Conservation (phyloP, 1,140 invertebrate genomes). For the Cherax destructor region DNA sequence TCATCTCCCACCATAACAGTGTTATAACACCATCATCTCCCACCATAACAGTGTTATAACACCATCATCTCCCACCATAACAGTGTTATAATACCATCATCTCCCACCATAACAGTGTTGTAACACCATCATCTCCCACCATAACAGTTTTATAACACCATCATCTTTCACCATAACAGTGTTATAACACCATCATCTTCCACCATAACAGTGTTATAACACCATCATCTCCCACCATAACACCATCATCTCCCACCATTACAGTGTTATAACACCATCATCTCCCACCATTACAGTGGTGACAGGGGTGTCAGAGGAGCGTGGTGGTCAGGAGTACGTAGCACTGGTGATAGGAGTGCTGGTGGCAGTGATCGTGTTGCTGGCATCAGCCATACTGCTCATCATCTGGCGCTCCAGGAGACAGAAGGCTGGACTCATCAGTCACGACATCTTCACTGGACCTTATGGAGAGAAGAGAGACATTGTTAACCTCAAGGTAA, state of each 20-base stretch:
- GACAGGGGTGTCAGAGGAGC: conserved; percentile 72
- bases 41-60: no score
- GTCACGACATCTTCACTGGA: conserved; percentile 69
- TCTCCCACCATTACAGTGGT: conserved; percentile 68
- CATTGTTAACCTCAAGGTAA: conserved; percentile 71
- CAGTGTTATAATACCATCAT: no score
- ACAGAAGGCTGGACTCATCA: conserved; percentile 78
- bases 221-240: no score
- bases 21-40: no score
- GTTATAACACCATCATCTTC: no score
- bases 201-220: no score
- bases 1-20: no score
- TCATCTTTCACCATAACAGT: background rate
- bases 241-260: background rate
- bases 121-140: no score
- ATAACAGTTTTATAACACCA: no score
- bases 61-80: no score
- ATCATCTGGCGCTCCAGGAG: conserved; percentile 86
- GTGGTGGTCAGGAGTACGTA: conserved; percentile 83
- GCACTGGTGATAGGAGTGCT: conserved; percentile 88
- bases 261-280: background rate
- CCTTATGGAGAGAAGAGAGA: conserved; percentile 71
- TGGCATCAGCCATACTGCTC: conserved; percentile 85
- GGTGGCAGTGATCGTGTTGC: conserved; percentile 83
- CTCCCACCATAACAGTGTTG: no score